phyloP scores from a whole-genome alignment of 2,113 vertebrate genomes.

The Myotis lucifugus region DNA sequence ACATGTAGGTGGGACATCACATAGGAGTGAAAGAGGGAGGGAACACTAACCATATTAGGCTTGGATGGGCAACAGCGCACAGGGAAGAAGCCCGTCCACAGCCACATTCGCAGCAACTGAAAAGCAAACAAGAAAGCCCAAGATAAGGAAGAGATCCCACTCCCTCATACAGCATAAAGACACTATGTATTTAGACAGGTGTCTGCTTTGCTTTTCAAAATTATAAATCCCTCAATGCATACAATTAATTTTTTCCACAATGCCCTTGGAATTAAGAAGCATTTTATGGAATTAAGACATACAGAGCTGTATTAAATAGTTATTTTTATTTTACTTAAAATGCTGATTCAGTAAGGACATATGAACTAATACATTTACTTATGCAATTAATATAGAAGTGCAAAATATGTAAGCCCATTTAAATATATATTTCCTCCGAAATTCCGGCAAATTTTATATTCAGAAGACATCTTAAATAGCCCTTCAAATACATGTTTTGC shows the following conservation, averaged over 20 bases:
- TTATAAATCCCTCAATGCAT: neutral
- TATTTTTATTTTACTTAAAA: conserved; percentile 43
- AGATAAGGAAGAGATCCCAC: conserved; percentile 84
- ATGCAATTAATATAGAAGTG: neutral
- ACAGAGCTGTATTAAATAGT: neutral
- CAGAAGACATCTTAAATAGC: conserved; percentile 2
- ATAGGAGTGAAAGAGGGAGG: conserved; percentile 75
- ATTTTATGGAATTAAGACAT: conserved; percentile 4
- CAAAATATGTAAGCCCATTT: conserved; percentile 10
- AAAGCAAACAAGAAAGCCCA: conserved; percentile 89
- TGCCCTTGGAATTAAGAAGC: conserved; percentile 5
- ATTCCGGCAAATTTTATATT: neutral
- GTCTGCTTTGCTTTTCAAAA: conserved; percentile 24
- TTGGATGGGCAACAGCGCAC: conserved; percentile 89
- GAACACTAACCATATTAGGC: conserved; percentile 88
- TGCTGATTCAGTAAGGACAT: neutral
- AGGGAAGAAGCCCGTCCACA: conserved; percentile 89
- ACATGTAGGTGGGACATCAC: conserved; percentile 76
- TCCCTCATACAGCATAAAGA: conserved; percentile 74
- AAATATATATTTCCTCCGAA: conserved; percentile 39
- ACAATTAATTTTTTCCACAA: neutral
- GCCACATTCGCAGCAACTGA: conserved; percentile 88
- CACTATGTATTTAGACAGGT: conserved; percentile 60
- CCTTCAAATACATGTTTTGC: neutral
- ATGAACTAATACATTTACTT: conserved; percentile 3